A percentile compares a stretch with the other conserved stretches of the same genome.
Evolutionary conservation across 2,797 vertebrate genomes (phyloP).

Genomic region (Schizothorax lantsangensis): DNA sequence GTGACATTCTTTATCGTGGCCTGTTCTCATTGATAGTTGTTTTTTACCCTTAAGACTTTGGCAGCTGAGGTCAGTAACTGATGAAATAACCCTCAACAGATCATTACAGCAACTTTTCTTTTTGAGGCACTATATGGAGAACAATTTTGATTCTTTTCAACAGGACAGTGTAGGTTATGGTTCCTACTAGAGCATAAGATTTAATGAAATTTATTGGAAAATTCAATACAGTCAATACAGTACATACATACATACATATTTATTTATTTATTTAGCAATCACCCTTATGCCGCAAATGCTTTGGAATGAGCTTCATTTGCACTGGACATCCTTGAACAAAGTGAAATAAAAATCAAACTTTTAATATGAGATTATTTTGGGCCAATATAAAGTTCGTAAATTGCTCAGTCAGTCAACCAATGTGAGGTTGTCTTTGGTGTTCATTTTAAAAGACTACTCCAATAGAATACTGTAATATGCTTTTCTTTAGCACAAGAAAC

Average conservation of each 20-base stretch:
- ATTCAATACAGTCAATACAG: not conserved
- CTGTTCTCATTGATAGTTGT: constrained; percentile 7
- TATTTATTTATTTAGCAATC: not conserved
- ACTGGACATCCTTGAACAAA: not conserved
- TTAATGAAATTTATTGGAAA: not conserved
- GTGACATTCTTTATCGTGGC: constrained; percentile 6
- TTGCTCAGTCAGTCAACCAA: not conserved
- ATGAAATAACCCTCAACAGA: not conserved
- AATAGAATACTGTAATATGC: not conserved
- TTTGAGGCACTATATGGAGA: not conserved
- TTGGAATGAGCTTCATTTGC: not conserved
- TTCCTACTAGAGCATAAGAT: not conserved
- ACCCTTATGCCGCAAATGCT: not conserved
- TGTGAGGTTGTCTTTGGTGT: not conserved
- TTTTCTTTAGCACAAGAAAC: not conserved
- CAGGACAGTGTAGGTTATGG: not conserved
- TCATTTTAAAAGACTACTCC: not conserved
- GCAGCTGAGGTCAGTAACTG: not conserved
- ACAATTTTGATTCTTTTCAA: not conserved
- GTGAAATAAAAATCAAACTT: not conserved
- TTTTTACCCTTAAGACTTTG: not conserved
- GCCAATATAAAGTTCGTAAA: not conserved
- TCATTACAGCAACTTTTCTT: not conserved
- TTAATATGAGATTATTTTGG: not conserved
- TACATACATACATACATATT: not conserved